phyloP scores from a whole-genome alignment of 2,113 vertebrate species.

The Rhadina sibilatrix region DNA sequence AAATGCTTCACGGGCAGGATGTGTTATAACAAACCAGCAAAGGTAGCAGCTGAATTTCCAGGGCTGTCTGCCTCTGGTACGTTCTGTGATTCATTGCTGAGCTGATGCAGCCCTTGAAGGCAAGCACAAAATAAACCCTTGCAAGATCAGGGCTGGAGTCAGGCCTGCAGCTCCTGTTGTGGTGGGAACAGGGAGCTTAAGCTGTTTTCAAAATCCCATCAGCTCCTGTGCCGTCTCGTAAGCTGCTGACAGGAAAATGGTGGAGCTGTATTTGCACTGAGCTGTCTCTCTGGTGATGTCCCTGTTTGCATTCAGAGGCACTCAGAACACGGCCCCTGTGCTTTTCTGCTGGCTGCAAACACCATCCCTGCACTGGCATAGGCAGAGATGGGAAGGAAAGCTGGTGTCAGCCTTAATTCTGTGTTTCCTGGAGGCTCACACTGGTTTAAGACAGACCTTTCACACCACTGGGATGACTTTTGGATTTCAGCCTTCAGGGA shows the following conservation, averaged over 20 bases:
- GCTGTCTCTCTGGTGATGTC: background rate
- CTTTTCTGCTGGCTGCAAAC: background rate
- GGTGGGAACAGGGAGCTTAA: background rate
- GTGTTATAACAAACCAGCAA: background rate
- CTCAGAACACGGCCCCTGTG: background rate
- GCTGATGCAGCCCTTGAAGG: background rate
- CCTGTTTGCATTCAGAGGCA: background rate
- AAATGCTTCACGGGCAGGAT: background rate
- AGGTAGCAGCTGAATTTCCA: background rate
- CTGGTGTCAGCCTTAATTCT: background rate
- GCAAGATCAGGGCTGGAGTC: background rate
- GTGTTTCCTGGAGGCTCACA: constrained; percentile 2
- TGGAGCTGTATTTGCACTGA: background rate
- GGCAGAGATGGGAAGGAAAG: background rate
- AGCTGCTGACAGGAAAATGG: background rate
- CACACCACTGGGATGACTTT: background rate
- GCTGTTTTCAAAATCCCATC: background rate
- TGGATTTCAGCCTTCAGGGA: background rate
- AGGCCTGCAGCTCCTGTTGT: background rate
- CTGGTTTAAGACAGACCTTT: constrained; percentile 19
- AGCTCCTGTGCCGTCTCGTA: background rate
- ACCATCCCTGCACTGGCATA: background rate
- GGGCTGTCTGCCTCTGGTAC: background rate
- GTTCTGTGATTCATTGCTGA: background rate
- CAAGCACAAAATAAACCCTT: background rate